Base-by-base conservation (phyloP, 2,113 vertebrate genomes). In the Tylochromis polylepis region DNA sequence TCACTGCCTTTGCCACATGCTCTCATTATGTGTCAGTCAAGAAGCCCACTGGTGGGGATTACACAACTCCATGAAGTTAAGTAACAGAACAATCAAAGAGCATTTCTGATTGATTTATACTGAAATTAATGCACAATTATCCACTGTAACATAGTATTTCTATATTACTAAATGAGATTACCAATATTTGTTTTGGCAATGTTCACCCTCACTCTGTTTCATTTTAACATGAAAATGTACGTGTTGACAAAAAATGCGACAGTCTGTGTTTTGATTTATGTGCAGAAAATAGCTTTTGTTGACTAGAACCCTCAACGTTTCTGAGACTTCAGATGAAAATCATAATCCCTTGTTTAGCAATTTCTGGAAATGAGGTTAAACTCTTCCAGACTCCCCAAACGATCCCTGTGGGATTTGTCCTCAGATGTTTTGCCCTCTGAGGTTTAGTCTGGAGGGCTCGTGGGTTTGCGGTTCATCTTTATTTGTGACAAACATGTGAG, bases 1-100 rank as follows among this genome's bases (percentile, higher is more conserved):
- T 92, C 78, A 82, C 92, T 91, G 86, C 87, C 91, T 91, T 78
- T 53, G 79, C 91, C 87, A 89, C 88, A 88, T 72, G 43, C 85
- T 87, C 83, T 82, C 65, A 90, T 88, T 84, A 79, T 22, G 81
- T 89, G 89, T 90, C 90, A 79, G 22, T 93, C 87, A 85, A 15
- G 46, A 81, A 9, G 56, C 46, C 83, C 60, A 55, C 82, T 85
- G 79, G 29, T 31, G 18, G 58, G 16, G 84, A 88, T 88, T 93
- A 78, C 38, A 62, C 77, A 90, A 90, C 67, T 36, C 58, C 43
- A 49, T 11, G 6, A 75, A 51, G 41, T 49, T 75, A 51, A 75
- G 43, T 20, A 77, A 51, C 27, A 77, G 46, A 77, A 77, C 46
- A 77, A 31, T 10, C 6, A 5, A 12, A 77, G 72, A 77, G 27